Conservation (phyloP, 2,888 invertebrate species). For the Microctonus hyperodae region DNA sequence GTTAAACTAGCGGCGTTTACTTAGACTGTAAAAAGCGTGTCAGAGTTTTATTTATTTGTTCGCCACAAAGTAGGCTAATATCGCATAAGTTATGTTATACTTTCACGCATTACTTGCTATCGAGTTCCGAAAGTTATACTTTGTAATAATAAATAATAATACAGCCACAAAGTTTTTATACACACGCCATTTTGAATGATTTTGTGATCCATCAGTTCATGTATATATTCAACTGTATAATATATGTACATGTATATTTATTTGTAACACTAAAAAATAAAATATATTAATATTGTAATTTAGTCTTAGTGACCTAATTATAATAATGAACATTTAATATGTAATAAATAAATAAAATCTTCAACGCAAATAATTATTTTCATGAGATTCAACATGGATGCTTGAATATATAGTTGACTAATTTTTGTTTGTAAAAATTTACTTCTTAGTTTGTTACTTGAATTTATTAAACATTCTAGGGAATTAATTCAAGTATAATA, state of each 20-base stretch:
- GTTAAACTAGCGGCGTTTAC: neutral
- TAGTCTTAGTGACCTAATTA: too few relatives aligned
- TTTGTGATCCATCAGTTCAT: too few relatives aligned
- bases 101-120: constrained; percentile 34
- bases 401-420: neutral
- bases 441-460: too few relatives aligned
- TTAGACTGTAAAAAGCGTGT: neutral
- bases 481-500: neutral
- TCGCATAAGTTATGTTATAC: constrained; percentile 33
- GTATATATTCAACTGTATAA: too few relatives aligned
- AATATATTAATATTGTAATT: too few relatives aligned
- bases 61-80: constrained; percentile 38
- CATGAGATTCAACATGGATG: too few relatives aligned
- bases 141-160: constrained; percentile 12
- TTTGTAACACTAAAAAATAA: neutral
- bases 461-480: too few relatives aligned
- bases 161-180: neutral
- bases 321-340: too few relatives aligned
- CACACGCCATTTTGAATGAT: neutral
- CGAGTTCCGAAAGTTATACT: neutral
- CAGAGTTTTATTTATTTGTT: constrained; percentile 31
- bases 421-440: neutral
- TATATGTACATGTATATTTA: too few relatives aligned
- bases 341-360: too few relatives aligned
- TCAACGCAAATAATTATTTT: neutral